Percentiles rank a stretch among this genome's conserved stretches.
Evolutionary conservation across 2,888 invertebrate species (phyloP).

Genomic region (Homarus gammarus): DNA sequence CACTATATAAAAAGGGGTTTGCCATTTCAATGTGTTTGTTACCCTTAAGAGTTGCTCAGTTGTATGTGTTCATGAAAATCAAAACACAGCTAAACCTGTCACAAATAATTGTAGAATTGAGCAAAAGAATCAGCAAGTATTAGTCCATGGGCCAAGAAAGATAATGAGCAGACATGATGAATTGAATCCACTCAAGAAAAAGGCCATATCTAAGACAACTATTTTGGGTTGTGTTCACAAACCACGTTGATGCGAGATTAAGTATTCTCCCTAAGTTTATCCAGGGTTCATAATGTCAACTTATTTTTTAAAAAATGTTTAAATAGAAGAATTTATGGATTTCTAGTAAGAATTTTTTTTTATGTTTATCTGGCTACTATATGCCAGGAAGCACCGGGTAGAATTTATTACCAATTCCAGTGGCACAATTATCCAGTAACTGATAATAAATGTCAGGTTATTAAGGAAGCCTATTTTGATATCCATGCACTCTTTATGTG

Average conservation of each 20-base stretch:
- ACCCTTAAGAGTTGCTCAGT: conserved; percentile 3
- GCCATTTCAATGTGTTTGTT: conserved; percentile 18
- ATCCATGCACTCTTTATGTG: conserved; percentile 36
- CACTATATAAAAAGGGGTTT: conserved; percentile 5
- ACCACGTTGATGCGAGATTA: conserved; percentile 66
- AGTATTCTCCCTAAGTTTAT: conserved; percentile 71
- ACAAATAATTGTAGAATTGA: conserved; percentile 53
- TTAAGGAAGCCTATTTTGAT: conserved; percentile 29
- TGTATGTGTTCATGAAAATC: background rate
- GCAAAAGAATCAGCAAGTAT: conserved; percentile 59
- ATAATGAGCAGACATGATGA: conserved; percentile 55
- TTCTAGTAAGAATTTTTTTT: conserved; percentile 50
- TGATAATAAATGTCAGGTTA: conserved; percentile 32
- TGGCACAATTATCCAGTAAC: conserved; percentile 54
- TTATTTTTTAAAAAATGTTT: conserved; percentile 51
- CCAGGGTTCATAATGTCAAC: conserved; percentile 53
- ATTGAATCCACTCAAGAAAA: conserved; percentile 19
- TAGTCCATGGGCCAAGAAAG: conserved; percentile 47
- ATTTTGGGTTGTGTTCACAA: conserved; percentile 53
- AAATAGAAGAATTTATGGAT: conserved; percentile 53
- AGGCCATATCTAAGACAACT: conserved; percentile 42
- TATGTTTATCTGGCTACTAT: conserved; percentile 60
- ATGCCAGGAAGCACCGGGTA: conserved; percentile 73
- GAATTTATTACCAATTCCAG: conserved; percentile 52
- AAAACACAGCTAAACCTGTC: conserved; percentile 40